Conservation (phyloP, 2,888 invertebrate species). For the Vanessa cardui region DNA sequence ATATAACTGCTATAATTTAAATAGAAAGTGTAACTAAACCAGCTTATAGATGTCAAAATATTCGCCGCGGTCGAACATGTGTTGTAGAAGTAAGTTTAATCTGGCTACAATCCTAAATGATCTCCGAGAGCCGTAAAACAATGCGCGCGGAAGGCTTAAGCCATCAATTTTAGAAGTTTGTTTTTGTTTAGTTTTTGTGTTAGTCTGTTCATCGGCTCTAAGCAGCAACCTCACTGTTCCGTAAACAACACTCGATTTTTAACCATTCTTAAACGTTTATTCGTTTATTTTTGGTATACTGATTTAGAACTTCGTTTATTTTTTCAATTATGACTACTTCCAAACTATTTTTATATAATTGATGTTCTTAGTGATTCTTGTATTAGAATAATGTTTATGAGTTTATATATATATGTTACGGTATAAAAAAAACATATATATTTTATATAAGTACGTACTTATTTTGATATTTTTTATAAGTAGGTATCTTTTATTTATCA, state of each 20-base stretch:
- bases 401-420: too few species aligned
- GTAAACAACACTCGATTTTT: constrained; percentile 37
- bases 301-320: constrained; percentile 9
- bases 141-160: constrained; percentile 41
- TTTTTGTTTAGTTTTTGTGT: constrained; percentile 48
- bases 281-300: constrained; percentile 5
- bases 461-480: too few species aligned
- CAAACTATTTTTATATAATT: constrained; percentile 31
- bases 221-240: constrained; percentile 27
- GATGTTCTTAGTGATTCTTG: neutral
- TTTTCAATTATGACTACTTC: constrained; percentile 28
- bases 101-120: constrained; percentile 38
- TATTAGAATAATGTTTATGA: neutral
- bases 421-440: too few species aligned
- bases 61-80: constrained; percentile 33
- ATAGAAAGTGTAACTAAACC: constrained; percentile 21
- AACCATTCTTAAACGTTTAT: constrained; percentile 25
- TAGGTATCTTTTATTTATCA: too few species aligned
- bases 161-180: constrained; percentile 49
- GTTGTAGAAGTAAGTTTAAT: constrained; percentile 36
- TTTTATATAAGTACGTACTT: too few species aligned
- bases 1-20: constrained; percentile 20
- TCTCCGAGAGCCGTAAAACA: constrained; percentile 41
- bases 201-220: constrained; percentile 26
- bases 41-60: constrained; percentile 27